Evolutionary conservation across 2,113 vertebrate species (phyloP), one percentile per base, ranked within the genome.

Genomic region (Dipodomys spectabilis): DNA sequence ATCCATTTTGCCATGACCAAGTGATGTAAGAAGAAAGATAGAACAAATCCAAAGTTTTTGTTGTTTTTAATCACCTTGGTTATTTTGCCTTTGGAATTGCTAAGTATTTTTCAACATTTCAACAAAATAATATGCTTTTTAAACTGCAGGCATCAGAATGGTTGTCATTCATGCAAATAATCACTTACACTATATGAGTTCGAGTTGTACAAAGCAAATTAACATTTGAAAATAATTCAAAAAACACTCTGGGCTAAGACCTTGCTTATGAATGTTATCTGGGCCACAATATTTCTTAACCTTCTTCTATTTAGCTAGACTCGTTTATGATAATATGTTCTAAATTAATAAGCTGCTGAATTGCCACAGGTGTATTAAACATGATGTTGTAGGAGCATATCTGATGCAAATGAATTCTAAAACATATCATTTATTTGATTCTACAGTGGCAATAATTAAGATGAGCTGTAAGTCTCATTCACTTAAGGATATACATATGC

Each of bases 81-180:
- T 98, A 97, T 98, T 98, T 98, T 97, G 97, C 97, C 97, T 96
- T 98, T 96, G 98, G 98, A 98, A 97, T 98, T 98, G 96, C 95
- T 92, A 98, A 98, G 98, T 97, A 98, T 97, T 98, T 98, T 97
- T 97, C 97, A 99, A 98, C 98, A 98, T 99, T 98, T 97, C 98
- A 98, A 99, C 98, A 98, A 99, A 99, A 98, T 98, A 98, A 98
- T 99, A 98, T 97, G 98, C 98, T 98, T 98, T 98, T 98, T 99
- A 98, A 98, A 98, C 99, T 98, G 97, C 98, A 98, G 98, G 98
- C 99, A 97, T 97, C 98, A 97, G 98, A 99, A 98, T 98, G 98
- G 99, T 98, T 99, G 98, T 99, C 99, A 99, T 98, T 99, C 99
- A 99, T 99, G 99, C 98, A 99, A 99, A 99, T 99, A 99, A 99